Percentiles rank a stretch among this genome's conserved stretches.
phyloP scores from a whole-genome alignment of 2,888 invertebrate species.

The Augochlorella aurata region DNA sequence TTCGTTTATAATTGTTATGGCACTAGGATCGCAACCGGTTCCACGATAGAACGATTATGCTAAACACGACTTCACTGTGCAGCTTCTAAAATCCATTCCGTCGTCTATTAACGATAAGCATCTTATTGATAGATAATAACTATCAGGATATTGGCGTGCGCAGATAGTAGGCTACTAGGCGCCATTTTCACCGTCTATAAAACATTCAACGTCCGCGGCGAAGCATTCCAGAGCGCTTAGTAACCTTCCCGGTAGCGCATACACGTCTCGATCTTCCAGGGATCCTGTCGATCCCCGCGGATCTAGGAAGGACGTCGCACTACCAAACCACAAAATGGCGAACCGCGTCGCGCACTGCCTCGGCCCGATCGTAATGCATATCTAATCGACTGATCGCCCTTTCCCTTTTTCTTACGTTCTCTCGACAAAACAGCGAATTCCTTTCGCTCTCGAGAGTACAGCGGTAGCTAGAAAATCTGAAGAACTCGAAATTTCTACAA shows the following conservation, averaged over 20 bases:
- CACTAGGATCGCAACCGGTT: slow-evolving; percentile 61
- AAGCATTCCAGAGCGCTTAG: slow-evolving; percentile 41
- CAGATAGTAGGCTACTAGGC: neutral
- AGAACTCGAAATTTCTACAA: neutral
- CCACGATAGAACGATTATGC: slow-evolving; percentile 54
- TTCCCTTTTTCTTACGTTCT: slow-evolving; percentile 77
- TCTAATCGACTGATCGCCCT: slow-evolving; percentile 77
- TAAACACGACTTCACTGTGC: slow-evolving; percentile 38
- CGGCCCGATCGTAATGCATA: slow-evolving; percentile 67
- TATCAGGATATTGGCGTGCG: slow-evolving; percentile 12
- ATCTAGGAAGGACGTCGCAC: neutral
- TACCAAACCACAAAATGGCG: neutral
- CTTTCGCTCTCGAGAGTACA: slow-evolving; percentile 75
- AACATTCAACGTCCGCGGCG: neutral
- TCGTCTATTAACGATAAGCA: slow-evolving; percentile 41
- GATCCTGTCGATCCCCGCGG: neutral
- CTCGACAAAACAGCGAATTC: slow-evolving; percentile 78
- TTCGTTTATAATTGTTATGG: slow-evolving; percentile 53
- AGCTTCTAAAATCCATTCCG: slow-evolving; percentile 40
- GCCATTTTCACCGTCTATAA: neutral
- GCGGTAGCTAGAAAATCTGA: slow-evolving; percentile 53
- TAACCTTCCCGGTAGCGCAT: slow-evolving; percentile 13
- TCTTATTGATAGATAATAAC: slow-evolving; percentile 48
- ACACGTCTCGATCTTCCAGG: slow-evolving; percentile 4
- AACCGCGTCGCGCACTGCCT: neutral